Percentiles rank a stretch among this genome's conserved stretches.
Conservation (phyloP, 2,888 invertebrate species). For the Boloria euphrosyne region DNA sequence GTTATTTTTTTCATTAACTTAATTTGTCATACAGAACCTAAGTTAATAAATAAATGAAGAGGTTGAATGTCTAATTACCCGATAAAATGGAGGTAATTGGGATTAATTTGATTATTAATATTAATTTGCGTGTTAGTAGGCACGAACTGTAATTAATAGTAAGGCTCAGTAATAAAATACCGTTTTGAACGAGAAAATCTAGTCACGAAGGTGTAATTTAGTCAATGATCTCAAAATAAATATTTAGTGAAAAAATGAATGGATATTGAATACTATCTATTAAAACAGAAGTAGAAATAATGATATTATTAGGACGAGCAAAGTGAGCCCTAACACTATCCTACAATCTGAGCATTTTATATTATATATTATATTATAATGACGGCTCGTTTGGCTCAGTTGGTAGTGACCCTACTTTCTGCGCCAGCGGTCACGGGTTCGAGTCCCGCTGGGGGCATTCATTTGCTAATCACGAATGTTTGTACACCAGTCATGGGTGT, state of each 20-base stretch:
- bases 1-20: background rate
- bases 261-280: background rate
- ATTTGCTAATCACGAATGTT: too few species aligned
- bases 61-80: conserved; percentile 16
- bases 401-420: too few species aligned
- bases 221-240: conserved; percentile 13
- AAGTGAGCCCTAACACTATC: too few species aligned
- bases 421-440: too few species aligned
- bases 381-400: too few species aligned
- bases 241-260: conserved; percentile 5
- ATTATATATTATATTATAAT: too few species aligned
- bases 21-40: conserved; percentile 2
- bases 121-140: conserved; percentile 25
- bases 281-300: background rate
- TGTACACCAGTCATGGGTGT: too few species aligned
- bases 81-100: conserved; percentile 20
- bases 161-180: conserved; percentile 10
- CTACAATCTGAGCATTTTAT: too few species aligned
- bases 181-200: conserved; percentile 16
- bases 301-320: too few species aligned
- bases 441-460: too few species aligned
- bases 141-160: conserved; percentile 22
- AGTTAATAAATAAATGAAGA: conserved; percentile 5
- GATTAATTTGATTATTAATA: conserved; percentile 21
- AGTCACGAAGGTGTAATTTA: conserved; percentile 17